These are phyloP conservation scores for Conger conger DNA, from an alignment of 2,113 vertebrate genomes.

Conservation along the genomic window DNA sequence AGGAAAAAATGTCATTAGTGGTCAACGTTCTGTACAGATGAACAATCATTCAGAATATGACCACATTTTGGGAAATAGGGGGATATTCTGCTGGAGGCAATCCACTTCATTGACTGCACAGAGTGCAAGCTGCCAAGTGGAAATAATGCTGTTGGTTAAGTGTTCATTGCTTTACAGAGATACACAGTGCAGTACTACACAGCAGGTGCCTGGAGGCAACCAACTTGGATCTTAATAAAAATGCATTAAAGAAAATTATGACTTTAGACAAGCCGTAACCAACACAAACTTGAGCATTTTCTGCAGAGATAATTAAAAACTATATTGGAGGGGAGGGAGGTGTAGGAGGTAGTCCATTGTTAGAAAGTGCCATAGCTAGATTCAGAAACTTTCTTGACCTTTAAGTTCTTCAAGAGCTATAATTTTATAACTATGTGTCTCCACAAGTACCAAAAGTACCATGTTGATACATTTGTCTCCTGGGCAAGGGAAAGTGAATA, in stretches of 20 bases:
- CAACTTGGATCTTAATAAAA: conserved; percentile 43
- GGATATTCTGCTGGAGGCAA: neutral
- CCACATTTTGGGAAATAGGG: neutral
- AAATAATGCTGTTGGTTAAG: conserved; percentile 52
- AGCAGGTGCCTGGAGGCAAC: conserved; percentile 44
- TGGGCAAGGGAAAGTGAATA: neutral
- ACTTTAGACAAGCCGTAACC: conserved; percentile 47
- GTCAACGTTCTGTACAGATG: neutral
- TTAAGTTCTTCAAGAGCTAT: neutral
- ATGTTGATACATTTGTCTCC: neutral
- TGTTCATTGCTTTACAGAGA: conserved; percentile 69
- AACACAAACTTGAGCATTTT: conserved; percentile 46
- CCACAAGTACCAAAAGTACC: neutral
- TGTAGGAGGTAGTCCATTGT: neutral
- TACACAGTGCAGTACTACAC: conserved; percentile 17
- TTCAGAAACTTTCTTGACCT: neutral
- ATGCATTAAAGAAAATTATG: conserved; percentile 56
- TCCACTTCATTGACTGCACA: neutral
- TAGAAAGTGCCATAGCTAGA: neutral
- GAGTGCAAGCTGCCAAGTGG: conserved; percentile 26
- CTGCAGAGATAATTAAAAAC: conserved; percentile 4
- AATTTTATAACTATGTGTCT: neutral
- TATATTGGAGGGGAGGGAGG: neutral
- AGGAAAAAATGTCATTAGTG: neutral
- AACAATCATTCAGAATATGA: neutral